Conservation (phyloP, 1,140 invertebrate genomes). For the Drosophila kikkawai region DNA sequence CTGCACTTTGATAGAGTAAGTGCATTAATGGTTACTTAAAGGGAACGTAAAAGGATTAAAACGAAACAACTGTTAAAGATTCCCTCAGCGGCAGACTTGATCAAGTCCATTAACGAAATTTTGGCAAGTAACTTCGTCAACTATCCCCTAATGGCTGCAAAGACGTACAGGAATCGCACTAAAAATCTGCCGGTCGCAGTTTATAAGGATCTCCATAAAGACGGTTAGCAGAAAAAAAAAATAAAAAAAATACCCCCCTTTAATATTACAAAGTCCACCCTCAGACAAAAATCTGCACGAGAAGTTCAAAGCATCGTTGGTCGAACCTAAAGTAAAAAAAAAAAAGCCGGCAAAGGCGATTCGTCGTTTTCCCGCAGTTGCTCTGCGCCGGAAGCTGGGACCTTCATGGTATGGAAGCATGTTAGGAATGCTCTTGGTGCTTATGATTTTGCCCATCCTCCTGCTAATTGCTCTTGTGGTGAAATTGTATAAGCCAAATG, state of each 20-base stretch:
- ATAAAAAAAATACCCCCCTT: not conserved
- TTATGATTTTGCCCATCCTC: slow-evolving; percentile 17
- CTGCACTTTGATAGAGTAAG: slow-evolving; percentile 30
- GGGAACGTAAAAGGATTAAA: no score
- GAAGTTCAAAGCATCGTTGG: not conserved
- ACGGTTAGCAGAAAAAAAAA: not conserved
- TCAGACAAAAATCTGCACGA: no score
- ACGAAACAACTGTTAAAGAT: not conserved
- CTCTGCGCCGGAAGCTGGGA: slow-evolving; percentile 7
- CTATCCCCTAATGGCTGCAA: not conserved
- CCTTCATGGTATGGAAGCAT: not conserved
- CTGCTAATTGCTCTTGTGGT: slow-evolving; percentile 19
- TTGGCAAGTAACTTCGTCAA: not conserved
- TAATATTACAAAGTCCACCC: no score
- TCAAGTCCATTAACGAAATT: slow-evolving; percentile 1
- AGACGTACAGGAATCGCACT: not conserved
- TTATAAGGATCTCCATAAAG: not conserved
- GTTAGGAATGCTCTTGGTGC: not conserved
- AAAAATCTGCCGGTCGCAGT: not conserved
- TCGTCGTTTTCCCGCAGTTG: not conserved
- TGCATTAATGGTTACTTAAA: not conserved
- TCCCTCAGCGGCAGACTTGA: not conserved
- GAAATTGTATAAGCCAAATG: not conserved
- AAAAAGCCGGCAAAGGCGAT: no score
- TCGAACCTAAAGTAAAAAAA: not conserved